Evolutionary conservation across 2,888 invertebrate species (phyloP).

Genomic region (Aelia acuminata): DNA sequence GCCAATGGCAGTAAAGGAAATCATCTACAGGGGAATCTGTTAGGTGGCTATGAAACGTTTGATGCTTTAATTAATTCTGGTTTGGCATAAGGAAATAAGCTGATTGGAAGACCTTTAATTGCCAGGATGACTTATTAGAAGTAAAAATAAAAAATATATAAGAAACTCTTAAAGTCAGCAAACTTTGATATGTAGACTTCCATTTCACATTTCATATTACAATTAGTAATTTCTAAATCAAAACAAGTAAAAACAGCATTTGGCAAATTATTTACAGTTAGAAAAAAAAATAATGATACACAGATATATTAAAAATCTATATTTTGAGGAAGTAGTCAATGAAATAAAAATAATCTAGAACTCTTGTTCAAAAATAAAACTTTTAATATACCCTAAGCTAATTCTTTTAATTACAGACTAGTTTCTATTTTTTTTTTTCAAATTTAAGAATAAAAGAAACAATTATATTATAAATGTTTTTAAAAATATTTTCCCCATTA

Average conservation of each 20-base stretch:
- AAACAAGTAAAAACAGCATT: not conserved
- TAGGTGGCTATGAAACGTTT: too few relatives aligned
- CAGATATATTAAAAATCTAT: not conserved
- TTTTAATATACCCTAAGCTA: not conserved
- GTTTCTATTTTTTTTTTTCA: not conserved
- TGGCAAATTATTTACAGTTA: not conserved
- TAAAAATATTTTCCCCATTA: not conserved
- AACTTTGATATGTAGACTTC: not conserved
- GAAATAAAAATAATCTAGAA: not conserved
- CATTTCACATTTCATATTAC: not conserved
- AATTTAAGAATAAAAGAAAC: not conserved
- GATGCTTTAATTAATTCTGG: too few relatives aligned
- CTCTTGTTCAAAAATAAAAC: not conserved
- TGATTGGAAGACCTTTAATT: too few relatives aligned
- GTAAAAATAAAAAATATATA: not conserved
- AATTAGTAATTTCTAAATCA: not conserved
- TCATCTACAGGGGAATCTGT: too few relatives aligned
- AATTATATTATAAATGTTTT: not conserved
- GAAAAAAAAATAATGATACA: not conserved
- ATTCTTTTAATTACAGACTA: not conserved
- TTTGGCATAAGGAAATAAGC: too few relatives aligned
- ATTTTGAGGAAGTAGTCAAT: not conserved
- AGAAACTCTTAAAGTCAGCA: not conserved
- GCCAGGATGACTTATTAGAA: too few relatives aligned
- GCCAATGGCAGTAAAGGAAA: too few relatives aligned